A percentile compares a stretch with the other conserved stretches of the same genome.
Evolutionary conservation across 2,113 vertebrate genomes (phyloP).

Genomic region (Chionomys nivalis): DNA sequence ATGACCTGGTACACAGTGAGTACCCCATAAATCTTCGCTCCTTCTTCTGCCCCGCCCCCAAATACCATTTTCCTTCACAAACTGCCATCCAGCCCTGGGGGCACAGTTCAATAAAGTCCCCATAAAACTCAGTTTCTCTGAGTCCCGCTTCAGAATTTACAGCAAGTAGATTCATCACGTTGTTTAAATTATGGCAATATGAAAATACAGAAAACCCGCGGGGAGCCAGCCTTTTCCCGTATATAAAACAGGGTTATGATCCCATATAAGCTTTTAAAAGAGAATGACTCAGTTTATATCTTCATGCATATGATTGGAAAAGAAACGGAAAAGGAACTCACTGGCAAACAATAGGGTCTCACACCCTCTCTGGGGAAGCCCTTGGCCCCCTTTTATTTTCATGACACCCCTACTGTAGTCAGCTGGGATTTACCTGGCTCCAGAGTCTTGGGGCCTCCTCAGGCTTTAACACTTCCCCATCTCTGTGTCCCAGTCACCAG

Average conservation of each 20-base stretch:
- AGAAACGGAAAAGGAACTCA: constrained; percentile 45
- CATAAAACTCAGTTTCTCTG: constrained; percentile 77
- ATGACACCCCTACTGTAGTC: no score
- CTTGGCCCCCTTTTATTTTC: background rate
- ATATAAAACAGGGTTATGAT: constrained; percentile 85
- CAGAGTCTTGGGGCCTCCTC: background rate
- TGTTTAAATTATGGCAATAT: constrained; percentile 86
- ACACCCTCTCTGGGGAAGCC: background rate
- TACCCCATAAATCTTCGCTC: background rate
- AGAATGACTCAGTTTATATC: constrained; percentile 78
- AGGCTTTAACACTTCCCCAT: background rate
- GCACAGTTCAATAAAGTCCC: constrained; percentile 66
- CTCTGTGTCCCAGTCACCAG: background rate
- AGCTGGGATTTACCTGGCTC: background rate
- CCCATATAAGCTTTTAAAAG: constrained; percentile 85
- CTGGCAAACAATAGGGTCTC: constrained; percentile 60
- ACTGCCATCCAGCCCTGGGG: constrained; percentile 52
- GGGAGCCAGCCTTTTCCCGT: constrained; percentile 84
- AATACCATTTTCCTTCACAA: background rate
- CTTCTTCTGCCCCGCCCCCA: background rate
- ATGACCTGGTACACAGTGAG: background rate
- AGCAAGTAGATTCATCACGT: constrained; percentile 81
- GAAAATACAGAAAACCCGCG: constrained; percentile 84
- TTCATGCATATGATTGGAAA: constrained; percentile 59
- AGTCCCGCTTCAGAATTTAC: constrained; percentile 74